Evolutionary conservation across 2,888 invertebrate genomes (phyloP).

Genomic region (Heliconius cydno): DNA sequence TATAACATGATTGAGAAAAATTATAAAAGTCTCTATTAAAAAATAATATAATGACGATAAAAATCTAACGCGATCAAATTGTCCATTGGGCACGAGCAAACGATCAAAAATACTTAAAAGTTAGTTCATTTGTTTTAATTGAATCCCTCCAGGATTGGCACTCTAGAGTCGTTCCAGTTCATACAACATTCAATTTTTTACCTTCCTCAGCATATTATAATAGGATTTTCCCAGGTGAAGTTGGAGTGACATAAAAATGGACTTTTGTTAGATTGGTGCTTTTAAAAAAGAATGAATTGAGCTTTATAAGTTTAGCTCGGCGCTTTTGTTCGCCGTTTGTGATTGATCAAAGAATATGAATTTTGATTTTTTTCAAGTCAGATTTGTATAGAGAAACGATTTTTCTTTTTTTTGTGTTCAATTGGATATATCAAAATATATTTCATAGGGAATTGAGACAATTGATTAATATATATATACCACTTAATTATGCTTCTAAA

Average conservation of each 20-base stretch:
- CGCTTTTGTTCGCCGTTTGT: not conserved
- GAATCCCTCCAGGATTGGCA: not conserved
- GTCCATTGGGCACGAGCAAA: not conserved
- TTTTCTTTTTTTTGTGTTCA: not conserved
- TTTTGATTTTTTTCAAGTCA: not conserved
- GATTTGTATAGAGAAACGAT: not conserved
- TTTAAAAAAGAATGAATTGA: not conserved
- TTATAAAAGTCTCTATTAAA: no score
- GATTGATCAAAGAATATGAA: constrained; percentile 11
- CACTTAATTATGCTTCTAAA: no score
- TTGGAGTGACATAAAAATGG: not conserved
- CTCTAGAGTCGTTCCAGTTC: not conserved
- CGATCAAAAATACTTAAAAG: constrained; percentile 10
- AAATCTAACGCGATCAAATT: not conserved
- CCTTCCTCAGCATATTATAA: constrained; percentile 2
- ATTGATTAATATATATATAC: no score
- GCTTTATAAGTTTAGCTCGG: not conserved
- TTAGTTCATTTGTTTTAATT: constrained; percentile 1
- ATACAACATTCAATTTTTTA: not conserved
- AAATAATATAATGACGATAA: not conserved
- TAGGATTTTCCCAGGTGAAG: constrained; percentile 2
- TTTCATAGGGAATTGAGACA: not conserved
- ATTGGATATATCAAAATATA: not conserved
- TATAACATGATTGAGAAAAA: no score
- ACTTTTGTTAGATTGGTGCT: constrained; percentile 3